A percentile compares a stretch with the other conserved stretches of the same genome.
These are phyloP conservation scores for Kradibia gibbosae DNA, from an alignment of 1,140 invertebrate species.

Conservation along the genomic window DNA sequence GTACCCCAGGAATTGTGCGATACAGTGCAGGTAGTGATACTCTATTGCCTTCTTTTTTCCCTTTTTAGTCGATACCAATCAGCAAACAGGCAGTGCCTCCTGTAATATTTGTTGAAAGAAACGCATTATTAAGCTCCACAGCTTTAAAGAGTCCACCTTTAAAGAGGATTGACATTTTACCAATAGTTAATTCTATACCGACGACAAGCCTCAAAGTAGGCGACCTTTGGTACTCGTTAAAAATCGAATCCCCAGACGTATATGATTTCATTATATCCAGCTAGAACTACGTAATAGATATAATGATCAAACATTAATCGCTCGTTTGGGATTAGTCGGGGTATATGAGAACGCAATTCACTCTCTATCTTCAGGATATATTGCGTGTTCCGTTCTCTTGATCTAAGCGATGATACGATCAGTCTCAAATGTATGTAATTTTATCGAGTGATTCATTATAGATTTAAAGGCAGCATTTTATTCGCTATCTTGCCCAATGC, in stretches of 20 bases:
- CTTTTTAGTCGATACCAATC: too few relatives aligned
- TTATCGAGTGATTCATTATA: constrained; percentile 21
- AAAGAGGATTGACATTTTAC: neutral
- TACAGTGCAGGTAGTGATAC: neutral
- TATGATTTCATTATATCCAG: too few relatives aligned
- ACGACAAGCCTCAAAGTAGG: neutral
- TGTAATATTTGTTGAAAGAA: too few relatives aligned
- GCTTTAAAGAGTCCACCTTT: neutral
- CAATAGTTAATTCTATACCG: neutral
- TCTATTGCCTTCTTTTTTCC: neutral
- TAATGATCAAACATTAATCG: neutral
- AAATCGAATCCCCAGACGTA: neutral
- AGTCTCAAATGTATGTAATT: constrained; percentile 15
- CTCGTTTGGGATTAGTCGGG: neutral
- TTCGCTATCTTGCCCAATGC: neutral
- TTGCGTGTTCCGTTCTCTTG: neutral
- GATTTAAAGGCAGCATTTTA: neutral
- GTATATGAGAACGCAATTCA: neutral
- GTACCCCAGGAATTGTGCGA: neutral
- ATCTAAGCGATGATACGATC: neutral
- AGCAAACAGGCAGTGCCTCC: too few relatives aligned
- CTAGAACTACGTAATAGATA: neutral
- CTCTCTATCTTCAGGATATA: neutral
- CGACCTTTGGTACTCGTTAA: neutral
- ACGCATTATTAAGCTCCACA: too few relatives aligned